Evolutionary conservation across 2,797 vertebrate species (phyloP).

Genomic region (Hippoglossus hippoglossus): DNA sequence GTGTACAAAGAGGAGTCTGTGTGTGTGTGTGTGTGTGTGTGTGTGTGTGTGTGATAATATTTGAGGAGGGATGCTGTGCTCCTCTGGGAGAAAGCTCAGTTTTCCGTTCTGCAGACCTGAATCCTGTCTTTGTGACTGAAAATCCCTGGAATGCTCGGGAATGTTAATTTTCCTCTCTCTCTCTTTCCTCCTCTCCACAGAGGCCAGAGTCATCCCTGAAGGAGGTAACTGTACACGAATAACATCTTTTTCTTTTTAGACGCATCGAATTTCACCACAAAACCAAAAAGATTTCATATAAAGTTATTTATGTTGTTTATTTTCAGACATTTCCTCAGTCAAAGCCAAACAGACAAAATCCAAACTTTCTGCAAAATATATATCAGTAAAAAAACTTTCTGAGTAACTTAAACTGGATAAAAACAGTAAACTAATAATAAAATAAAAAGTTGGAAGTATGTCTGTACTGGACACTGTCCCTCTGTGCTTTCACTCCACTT

Average conservation of each 20-base stretch:
- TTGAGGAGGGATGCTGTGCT: conserved; percentile 69
- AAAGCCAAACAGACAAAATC: no score
- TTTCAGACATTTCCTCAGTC: no score
- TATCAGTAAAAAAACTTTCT: no score
- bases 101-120: conserved; percentile 64
- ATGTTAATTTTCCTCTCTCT: conserved; percentile 55
- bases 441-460: background rate
- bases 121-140: conserved; percentile 80
- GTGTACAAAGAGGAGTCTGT: conserved; percentile 67
- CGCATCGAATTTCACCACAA: conserved; percentile 6
- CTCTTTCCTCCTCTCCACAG: conserved; percentile 64
- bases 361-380: no score
- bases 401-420: no score
- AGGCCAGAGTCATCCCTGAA: conserved; percentile 85
- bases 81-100: conserved; percentile 49
- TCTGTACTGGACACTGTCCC: background rate
- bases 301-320: background rate
- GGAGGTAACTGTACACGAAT: conserved; percentile 75
- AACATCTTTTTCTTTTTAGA: conserved; percentile 22
- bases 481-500: background rate
- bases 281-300: background rate
- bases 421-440: no score
- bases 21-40: conserved; percentile 11
- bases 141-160: conserved; percentile 58
- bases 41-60: conserved; percentile 59